Evolutionary conservation across 23 tunicate genomes (phyloP), one percentile per base, ranked within the genome.

Genomic region (Pegea sp.): DNA sequence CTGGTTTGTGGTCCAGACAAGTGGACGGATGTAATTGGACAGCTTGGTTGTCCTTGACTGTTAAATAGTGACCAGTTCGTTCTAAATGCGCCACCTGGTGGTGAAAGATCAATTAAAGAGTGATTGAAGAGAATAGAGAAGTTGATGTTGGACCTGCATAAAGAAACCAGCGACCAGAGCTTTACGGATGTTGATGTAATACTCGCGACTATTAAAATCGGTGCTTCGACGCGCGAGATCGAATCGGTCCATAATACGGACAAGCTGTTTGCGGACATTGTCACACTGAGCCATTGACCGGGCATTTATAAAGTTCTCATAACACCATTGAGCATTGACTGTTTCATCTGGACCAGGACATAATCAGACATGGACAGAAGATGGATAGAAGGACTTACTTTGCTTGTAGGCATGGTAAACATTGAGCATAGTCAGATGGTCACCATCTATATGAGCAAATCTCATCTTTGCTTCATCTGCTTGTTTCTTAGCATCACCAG

Each of bases 1-100:
- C 97, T n/a, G 97, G 97, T 48, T 87, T 87, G 76, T 87, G 97
- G 63, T 87, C 97, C 29, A 87, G 77, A 48, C 97, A 87, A 1
- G 97, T 87, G 20, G 97, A 87, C 5, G 97, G 97, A 38, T 87
- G 97, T 13, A 87, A 74, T 52, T 87, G 97, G 59, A 87, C 97
- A 6, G 76, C 72, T 49, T 87, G 97, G 69, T 87, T 87, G 69
- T 87, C 97, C 60, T 87, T 87, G 55, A 69, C 88, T 16, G 97
- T 87, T 46, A 87, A 53, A 52, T 87, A 87, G 46, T 87, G 97
- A 30, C 97, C 97, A 25, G 97, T 75, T 5, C 86, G 68, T 44
- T 87, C 97, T 54, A 87, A 49, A 56, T 75, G 88, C 8, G 96
- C 96, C 34, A 86, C 96, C 76, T 75, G 25, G 0, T 22, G 21